A percentile compares a stretch with the other conserved stretches of the same genome.
Conservation (phyloP, 2,113 vertebrate genomes). For the Pachycephala philippinensis region DNA sequence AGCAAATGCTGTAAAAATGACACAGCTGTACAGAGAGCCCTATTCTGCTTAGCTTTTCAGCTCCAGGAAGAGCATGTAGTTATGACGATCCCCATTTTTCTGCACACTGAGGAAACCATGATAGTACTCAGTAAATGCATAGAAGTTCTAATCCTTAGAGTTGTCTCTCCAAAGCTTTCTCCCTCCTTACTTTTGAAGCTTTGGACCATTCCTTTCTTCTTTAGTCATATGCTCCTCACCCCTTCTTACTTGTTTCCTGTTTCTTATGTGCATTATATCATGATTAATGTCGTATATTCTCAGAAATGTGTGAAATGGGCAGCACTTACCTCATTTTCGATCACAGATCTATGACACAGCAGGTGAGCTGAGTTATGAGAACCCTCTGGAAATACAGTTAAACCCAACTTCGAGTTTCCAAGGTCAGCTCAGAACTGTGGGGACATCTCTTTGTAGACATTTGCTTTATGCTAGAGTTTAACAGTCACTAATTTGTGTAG, state of each 20-base stretch:
- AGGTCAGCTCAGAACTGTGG: not conserved
- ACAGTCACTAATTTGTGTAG: not conserved
- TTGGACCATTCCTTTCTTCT: not conserved
- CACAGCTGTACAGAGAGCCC: not conserved
- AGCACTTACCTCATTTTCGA: not conserved
- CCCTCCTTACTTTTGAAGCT: not conserved
- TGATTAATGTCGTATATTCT: not conserved
- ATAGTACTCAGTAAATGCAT: not conserved
- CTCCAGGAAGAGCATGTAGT: not conserved
- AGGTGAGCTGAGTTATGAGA: not conserved
- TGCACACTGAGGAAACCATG: rapidly evolving
- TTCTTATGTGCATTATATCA: not conserved
- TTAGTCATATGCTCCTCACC: not conserved
- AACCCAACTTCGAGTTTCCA: not conserved
- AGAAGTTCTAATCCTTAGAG: not conserved
- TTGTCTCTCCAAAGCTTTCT: not conserved
- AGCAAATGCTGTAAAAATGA: not conserved
- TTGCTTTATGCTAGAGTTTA: not conserved
- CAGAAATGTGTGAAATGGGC: not conserved
- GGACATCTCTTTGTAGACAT: not conserved
- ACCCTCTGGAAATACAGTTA: not conserved
- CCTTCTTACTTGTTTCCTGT: not conserved
- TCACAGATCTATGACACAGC: not conserved
- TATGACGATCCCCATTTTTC: not conserved
- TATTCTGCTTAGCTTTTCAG: not conserved